Evolutionary conservation across 2,888 invertebrate species (phyloP).

Genomic region (Blastobasis lacticolella): DNA sequence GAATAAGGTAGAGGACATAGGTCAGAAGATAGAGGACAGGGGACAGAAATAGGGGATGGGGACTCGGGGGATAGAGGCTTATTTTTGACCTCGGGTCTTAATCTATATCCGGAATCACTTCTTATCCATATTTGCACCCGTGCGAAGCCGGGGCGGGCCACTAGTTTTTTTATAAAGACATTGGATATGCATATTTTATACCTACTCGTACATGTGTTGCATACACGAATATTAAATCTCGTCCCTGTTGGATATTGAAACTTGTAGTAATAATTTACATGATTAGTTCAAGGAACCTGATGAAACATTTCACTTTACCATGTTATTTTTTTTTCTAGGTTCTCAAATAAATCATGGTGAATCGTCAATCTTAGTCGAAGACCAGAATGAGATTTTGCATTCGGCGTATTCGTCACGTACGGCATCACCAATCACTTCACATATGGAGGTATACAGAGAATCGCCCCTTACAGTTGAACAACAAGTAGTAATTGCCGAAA

Average conservation of each 20-base stretch:
- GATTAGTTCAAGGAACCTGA: neutral
- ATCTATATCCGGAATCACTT: no score
- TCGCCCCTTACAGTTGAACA: neutral
- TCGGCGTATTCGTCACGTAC: conserved; percentile 1
- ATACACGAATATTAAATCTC: neutral
- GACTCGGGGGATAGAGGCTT: no score
- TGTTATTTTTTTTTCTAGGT: neutral
- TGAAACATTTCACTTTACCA: neutral
- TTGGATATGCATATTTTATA: neutral
- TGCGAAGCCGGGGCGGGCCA: no score
- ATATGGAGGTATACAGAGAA: neutral
- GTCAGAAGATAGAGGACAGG: no score
- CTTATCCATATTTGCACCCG: no score
- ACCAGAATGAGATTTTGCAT: conserved; percentile 1
- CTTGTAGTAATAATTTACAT: neutral
- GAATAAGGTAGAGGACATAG: no score
- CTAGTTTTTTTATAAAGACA: no score
- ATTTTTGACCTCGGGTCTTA: no score
- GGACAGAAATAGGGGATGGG: no score
- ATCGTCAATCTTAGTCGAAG: neutral
- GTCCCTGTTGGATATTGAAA: neutral
- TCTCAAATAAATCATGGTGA: neutral
- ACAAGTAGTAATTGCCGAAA: neutral
- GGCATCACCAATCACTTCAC: neutral
- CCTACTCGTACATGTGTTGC: neutral